These are phyloP conservation scores for Neoniphon sammara DNA, from an alignment of 2,797 vertebrate genomes.

Conservation along the genomic window DNA sequence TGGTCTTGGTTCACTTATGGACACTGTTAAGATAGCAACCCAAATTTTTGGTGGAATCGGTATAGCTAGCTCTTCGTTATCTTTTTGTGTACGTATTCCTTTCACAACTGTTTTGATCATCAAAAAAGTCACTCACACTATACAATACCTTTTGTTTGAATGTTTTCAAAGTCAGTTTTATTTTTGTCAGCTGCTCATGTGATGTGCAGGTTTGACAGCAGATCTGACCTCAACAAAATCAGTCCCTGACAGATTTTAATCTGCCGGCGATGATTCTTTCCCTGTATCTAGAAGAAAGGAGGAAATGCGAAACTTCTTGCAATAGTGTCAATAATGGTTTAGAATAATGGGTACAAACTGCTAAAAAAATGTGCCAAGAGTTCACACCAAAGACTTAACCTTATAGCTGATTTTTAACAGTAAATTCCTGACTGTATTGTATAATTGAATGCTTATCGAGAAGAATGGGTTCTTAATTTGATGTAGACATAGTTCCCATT, in stretches of 20 bases:
- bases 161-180: conserved; percentile 56
- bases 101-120: conserved; percentile 37
- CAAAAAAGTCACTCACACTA: conserved; percentile 36
- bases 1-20: conserved; percentile 46
- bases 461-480: conserved; percentile 56
- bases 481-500: conserved; percentile 49
- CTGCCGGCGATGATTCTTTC: conserved; percentile 34
- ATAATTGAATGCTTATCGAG: conserved; percentile 60
- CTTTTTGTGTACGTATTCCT: conserved; percentile 43
- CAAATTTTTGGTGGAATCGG: conserved; percentile 61
- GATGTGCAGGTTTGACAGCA: conserved; percentile 36
- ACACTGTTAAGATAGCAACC: conserved; percentile 57
- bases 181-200: conserved; percentile 39
- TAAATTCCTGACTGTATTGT: conserved; percentile 56
- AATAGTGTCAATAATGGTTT: conserved; percentile 47
- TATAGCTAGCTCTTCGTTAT: conserved; percentile 67
- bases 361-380: conserved; percentile 72
- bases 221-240: conserved; percentile 56
- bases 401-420: conserved; percentile 51
- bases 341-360: conserved; percentile 59
- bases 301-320: conserved; percentile 27
- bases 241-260: conserved; percentile 46
- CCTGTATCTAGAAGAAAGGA: conserved; percentile 25
- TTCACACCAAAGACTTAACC: conserved; percentile 77
- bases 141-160: conserved; percentile 57